Evolutionary conservation across 2,113 vertebrate species (phyloP).

Genomic region (Dendrocopos noguchii): DNA sequence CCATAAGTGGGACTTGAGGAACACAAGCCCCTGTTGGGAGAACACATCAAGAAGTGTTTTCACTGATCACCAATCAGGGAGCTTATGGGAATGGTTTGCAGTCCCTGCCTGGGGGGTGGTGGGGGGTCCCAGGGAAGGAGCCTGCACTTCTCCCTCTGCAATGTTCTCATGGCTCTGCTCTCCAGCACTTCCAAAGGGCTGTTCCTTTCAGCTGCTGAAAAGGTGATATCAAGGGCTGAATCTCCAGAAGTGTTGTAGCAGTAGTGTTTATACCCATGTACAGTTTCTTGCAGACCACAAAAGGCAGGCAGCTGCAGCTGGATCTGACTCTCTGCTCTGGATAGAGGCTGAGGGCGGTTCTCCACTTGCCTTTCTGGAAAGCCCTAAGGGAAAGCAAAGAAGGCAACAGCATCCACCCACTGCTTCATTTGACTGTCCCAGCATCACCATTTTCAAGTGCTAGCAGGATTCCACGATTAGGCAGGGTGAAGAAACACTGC

Average conservation of each 20-base stretch:
- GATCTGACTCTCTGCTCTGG: neutral
- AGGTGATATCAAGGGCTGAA: neutral
- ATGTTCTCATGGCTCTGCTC: neutral
- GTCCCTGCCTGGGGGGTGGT: rapidly evolving
- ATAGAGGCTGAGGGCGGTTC: neutral
- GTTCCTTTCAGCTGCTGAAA: neutral
- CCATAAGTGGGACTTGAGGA: rapidly evolving
- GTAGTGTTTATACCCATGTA: neutral
- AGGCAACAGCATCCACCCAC: constrained; percentile 23
- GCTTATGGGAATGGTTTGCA: neutral
- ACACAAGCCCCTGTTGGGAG: rapidly evolving
- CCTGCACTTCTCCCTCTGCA: neutral
- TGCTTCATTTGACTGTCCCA: neutral
- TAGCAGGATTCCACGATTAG: neutral
- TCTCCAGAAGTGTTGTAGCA: neutral
- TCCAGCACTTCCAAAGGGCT: neutral
- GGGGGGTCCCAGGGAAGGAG: neutral
- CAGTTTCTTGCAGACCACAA: neutral
- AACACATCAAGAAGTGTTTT: rapidly evolving
- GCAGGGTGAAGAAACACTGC: neutral
- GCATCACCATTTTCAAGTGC: neutral
- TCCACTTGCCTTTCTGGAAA: neutral
- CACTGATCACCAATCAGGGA: neutral
- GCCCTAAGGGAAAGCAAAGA: neutral
- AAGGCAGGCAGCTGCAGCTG: neutral